Percentiles rank a stretch among this genome's conserved stretches.
phyloP scores from a whole-genome alignment of 2,113 vertebrate species.

The Arenaria interpres region DNA sequence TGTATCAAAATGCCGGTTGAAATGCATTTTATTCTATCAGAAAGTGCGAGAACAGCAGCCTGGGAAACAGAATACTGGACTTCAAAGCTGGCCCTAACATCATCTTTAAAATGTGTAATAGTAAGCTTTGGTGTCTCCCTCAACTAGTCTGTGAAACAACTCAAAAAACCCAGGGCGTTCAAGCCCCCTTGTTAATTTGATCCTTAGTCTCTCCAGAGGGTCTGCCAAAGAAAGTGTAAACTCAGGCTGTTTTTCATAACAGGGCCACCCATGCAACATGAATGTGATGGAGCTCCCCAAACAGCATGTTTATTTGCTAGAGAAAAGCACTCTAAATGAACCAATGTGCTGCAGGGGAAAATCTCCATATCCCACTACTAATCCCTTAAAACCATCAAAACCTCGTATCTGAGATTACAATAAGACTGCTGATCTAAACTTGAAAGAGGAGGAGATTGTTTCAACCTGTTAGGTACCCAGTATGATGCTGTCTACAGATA shows the following conservation, averaged over 20 bases:
- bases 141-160: not conserved
- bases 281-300: not conserved
- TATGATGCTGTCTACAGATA: not conserved
- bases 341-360: not conserved
- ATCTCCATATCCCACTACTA: constrained; percentile 12
- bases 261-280: not conserved
- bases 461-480: not conserved
- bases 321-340: not conserved
- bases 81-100: not conserved
- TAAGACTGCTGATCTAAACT: not conserved
- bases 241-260: not conserved
- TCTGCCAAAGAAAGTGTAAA: not conserved
- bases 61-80: not conserved
- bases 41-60: not conserved
- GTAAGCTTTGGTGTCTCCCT: not conserved
- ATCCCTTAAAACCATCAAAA: constrained; percentile 29
- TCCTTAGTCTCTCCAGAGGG: not conserved
- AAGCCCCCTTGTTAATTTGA: accelerated
- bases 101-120: not conserved
- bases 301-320: not conserved
- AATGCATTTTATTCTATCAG: not conserved
- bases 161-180: not conserved
- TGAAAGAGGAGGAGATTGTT: constrained; percentile 1
- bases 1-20: not conserved
- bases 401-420: not conserved